phyloP scores from a whole-genome alignment of 2,797 vertebrate genomes.

The Danio jaintianensis region DNA sequence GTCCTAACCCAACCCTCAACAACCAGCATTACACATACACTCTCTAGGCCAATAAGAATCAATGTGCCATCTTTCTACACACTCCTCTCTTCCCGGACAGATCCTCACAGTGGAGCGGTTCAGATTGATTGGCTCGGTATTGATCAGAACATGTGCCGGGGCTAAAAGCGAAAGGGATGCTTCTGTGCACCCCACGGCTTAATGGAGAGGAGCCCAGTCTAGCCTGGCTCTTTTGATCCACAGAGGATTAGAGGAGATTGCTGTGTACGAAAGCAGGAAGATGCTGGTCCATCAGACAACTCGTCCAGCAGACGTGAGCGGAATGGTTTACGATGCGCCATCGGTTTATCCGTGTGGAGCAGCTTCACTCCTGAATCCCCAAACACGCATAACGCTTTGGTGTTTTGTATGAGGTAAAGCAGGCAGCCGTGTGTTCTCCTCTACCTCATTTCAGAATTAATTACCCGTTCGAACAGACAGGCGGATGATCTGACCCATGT shows the following conservation, averaged over 20 bases:
- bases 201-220: slow-evolving; percentile 76
- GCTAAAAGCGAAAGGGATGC: slow-evolving; percentile 63
- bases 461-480: slow-evolving; percentile 56
- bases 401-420: slow-evolving; percentile 28
- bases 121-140: slow-evolving; percentile 78
- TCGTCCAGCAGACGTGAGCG: slow-evolving; percentile 50
- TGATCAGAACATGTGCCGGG: slow-evolving; percentile 74
- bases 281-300: slow-evolving; percentile 60
- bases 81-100: slow-evolving; percentile 27
- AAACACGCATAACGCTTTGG: background rate
- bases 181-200: slow-evolving; percentile 66
- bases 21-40: slow-evolving; percentile 65
- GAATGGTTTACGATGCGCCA: slow-evolving; percentile 45
- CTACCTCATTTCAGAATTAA: slow-evolving; percentile 53
- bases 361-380: background rate
- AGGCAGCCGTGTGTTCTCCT: slow-evolving; percentile 42
- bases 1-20: background rate
- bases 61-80: slow-evolving; percentile 55
- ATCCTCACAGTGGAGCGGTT: slow-evolving; percentile 39
- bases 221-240: slow-evolving; percentile 78
- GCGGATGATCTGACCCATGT: slow-evolving; percentile 21
- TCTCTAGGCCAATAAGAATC: slow-evolving; percentile 63
- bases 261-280: slow-evolving; percentile 73
- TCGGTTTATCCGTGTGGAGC: background rate
- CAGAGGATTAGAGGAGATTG: slow-evolving; percentile 75